Evolutionary conservation across 1,140 invertebrate genomes (phyloP).

Genomic region (Sweltsa coloradensis): DNA sequence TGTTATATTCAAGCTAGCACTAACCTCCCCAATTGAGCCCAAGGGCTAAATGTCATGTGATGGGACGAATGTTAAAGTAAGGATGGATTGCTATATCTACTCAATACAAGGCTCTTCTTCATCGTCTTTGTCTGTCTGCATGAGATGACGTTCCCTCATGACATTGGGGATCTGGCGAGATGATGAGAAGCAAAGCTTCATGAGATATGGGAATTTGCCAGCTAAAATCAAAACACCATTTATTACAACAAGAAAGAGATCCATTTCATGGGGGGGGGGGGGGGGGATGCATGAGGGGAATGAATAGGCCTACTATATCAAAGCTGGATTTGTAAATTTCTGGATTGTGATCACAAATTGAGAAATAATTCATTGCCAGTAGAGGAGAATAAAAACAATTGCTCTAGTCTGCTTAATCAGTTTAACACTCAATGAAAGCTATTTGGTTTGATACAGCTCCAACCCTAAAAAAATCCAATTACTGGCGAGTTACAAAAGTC

Average conservation of each 20-base stretch:
- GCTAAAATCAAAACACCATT: constrained; percentile 41
- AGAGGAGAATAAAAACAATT: too few relatives aligned
- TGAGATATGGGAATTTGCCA: constrained; percentile 92
- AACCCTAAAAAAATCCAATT: too few relatives aligned
- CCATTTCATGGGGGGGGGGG: too few relatives aligned
- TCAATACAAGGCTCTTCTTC: background rate
- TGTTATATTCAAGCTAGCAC: background rate
- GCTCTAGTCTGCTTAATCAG: too few relatives aligned
- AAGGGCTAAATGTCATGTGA: background rate
- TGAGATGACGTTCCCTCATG: background rate
- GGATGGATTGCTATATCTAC: background rate
- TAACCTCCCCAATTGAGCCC: background rate
- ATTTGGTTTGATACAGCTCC: too few relatives aligned
- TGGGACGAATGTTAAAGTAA: background rate
- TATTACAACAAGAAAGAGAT: background rate
- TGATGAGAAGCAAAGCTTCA: constrained; percentile 91
- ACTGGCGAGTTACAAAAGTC: too few relatives aligned
- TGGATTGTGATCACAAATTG: too few relatives aligned
- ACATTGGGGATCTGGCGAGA: constrained; percentile 56
- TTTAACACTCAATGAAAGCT: too few relatives aligned
- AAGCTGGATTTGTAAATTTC: too few relatives aligned
- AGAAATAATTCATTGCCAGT: too few relatives aligned
- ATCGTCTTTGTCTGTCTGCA: background rate
- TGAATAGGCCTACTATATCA: too few relatives aligned
- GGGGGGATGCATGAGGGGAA: too few relatives aligned